phyloP scores from a whole-genome alignment of 2,888 invertebrate genomes.

The Trichogramma dendrolimi region DNA sequence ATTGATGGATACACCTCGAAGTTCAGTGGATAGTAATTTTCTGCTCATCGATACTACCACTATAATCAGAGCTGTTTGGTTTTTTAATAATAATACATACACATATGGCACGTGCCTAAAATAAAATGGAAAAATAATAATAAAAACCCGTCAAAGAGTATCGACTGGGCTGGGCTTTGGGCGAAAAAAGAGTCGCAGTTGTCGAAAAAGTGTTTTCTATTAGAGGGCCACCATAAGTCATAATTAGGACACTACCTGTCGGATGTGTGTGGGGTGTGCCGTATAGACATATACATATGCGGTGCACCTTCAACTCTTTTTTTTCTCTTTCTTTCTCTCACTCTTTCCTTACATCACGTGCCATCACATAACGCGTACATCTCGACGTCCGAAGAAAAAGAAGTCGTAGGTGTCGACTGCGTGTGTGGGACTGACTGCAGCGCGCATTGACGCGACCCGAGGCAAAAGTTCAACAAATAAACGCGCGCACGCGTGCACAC shows the following conservation, averaged over 20 bases:
- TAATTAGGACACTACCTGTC: constrained; percentile 47
- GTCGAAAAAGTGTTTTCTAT: constrained; percentile 37
- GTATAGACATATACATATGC: background rate
- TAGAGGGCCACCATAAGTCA: constrained; percentile 49
- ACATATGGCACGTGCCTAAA: too few species aligned
- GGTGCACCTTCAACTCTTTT: constrained; percentile 5
- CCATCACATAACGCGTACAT: background rate
- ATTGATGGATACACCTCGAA: too few species aligned
- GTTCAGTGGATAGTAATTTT: too few species aligned
- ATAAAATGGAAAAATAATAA: constrained; percentile 7
- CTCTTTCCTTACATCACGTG: background rate
- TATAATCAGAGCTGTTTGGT: too few species aligned
- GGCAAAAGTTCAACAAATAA: constrained; percentile 16
- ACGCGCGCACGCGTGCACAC: too few species aligned
- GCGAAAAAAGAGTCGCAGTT: constrained; percentile 12
- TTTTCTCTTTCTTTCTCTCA: constrained; percentile 12
- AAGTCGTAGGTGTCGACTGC: constrained; percentile 34
- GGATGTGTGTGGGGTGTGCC: constrained; percentile 39
- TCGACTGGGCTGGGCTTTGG: constrained; percentile 2
- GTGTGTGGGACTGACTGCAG: constrained; percentile 30
- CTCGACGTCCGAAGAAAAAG: constrained; percentile 29
- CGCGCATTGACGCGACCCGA: constrained; percentile 24
- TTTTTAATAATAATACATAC: too few species aligned
- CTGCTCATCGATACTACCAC: too few species aligned
- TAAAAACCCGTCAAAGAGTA: constrained; percentile 17